Evolutionary conservation across 2,888 invertebrate species (phyloP).

Genomic region (Tiliacea citrago): DNA sequence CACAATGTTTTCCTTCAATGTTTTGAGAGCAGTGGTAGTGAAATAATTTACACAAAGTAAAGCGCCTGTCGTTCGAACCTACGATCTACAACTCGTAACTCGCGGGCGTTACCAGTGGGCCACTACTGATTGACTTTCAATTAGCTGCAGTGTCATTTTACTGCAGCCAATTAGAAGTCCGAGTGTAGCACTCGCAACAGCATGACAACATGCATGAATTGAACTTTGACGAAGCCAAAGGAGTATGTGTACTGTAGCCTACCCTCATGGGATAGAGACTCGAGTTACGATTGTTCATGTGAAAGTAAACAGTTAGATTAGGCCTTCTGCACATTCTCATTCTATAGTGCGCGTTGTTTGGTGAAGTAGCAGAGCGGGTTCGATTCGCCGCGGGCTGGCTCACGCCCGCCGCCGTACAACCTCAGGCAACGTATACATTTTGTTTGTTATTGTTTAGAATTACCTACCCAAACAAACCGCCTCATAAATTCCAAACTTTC

Average conservation of each 20-base stretch:
- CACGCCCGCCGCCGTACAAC: conserved; percentile 61
- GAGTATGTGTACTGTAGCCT: background rate
- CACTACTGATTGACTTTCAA: too few species aligned
- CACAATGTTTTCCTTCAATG: too few species aligned
- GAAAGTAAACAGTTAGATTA: conserved; percentile 19
- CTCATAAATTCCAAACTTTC: conserved; percentile 83
- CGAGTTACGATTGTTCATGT: conserved; percentile 10
- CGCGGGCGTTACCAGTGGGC: too few species aligned
- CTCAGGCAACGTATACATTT: conserved; percentile 74
- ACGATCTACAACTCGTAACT: too few species aligned
- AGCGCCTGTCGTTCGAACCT: too few species aligned
- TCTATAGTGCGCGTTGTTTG: conserved; percentile 66
- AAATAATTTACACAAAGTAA: too few species aligned
- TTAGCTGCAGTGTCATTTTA: too few species aligned
- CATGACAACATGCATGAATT: background rate
- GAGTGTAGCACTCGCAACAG: background rate
- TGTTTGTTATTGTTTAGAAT: conserved; percentile 86
- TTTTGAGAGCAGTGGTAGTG: too few species aligned
- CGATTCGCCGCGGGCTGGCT: conserved; percentile 67
- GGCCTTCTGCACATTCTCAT: conserved; percentile 35
- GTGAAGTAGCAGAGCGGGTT: conserved; percentile 67
- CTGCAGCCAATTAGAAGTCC: too few species aligned
- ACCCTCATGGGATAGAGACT: background rate
- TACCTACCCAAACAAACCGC: conserved; percentile 82
- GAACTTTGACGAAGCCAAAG: background rate